Evolutionary conservation across 1,140 invertebrate genomes (phyloP).

Genomic region (Magallana angulata): DNA sequence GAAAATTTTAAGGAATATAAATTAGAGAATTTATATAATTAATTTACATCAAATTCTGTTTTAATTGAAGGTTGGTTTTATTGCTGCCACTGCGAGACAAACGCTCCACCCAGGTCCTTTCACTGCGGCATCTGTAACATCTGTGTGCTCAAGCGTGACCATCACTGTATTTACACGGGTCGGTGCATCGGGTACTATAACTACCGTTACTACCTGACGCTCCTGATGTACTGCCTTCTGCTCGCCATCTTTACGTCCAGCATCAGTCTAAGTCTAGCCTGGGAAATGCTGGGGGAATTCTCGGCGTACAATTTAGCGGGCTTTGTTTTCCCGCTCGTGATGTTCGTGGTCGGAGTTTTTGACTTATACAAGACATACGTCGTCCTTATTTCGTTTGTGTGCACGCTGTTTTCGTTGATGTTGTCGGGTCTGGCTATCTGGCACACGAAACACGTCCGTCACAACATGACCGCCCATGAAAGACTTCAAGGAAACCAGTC

Average conservation of each 20-base stretch:
- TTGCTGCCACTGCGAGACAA: slow-evolving; percentile 46
- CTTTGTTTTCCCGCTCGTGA: slow-evolving; percentile 72
- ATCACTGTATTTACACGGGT: slow-evolving; percentile 95
- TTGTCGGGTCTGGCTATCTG: slow-evolving; percentile 82
- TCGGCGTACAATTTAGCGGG: slow-evolving; percentile 63
- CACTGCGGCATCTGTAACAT: slow-evolving; percentile 87
- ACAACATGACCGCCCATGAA: slow-evolving; percentile 86
- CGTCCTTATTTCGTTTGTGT: slow-evolving; percentile 68
- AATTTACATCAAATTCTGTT: not conserved
- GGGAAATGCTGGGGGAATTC: slow-evolving; percentile 68
- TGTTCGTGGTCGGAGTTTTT: slow-evolving; percentile 66
- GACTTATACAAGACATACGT: slow-evolving; percentile 61
- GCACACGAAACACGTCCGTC: slow-evolving; percentile 84
- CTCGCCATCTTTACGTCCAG: slow-evolving; percentile 66
- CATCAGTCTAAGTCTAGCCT: slow-evolving; percentile 69
- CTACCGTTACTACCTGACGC: slow-evolving; percentile 91
- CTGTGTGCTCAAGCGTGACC: slow-evolving; percentile 94
- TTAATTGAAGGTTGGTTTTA: slow-evolving; percentile 49
- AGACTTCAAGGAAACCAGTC: slow-evolving; percentile 77
- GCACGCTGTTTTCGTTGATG: slow-evolving; percentile 68
- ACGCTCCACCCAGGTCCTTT: slow-evolving; percentile 64
- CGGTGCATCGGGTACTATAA: slow-evolving; percentile 94
- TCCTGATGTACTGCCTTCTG: slow-evolving; percentile 86
- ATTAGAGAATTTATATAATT: too few species aligned
- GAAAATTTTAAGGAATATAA: too few species aligned